These are phyloP conservation scores for Deladenus siricidicola DNA, from an alignment of 2,888 invertebrate species.

Conservation along the genomic window DNA sequence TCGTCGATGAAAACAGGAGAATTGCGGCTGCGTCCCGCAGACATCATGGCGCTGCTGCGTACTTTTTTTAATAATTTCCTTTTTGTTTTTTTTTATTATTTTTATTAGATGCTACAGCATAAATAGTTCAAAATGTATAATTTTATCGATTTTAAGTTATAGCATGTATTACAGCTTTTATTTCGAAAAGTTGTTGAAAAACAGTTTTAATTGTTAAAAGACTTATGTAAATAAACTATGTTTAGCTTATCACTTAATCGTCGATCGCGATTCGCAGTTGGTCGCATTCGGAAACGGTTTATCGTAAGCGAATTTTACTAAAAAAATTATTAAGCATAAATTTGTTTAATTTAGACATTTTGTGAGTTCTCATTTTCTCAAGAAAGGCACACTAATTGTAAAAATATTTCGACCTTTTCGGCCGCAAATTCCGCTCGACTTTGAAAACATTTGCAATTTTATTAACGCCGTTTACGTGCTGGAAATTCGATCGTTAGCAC, in stretches of 20 bases:
- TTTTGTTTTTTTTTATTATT: too few species aligned
- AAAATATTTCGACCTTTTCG: conserved; percentile 45
- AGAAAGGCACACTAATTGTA: conserved; percentile 43
- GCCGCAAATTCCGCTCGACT: conserved; percentile 52
- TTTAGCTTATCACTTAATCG: conserved; percentile 45
- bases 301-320: conserved; percentile 30
- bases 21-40: background rate
- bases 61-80: too few species aligned
- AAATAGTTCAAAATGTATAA: too few species aligned
- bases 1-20: background rate
- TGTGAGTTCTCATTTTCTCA: conserved; percentile 40
- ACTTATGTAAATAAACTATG: conserved; percentile 4
- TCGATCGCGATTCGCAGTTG: conserved; percentile 48
- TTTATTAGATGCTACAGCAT: too few species aligned
- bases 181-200: background rate
- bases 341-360: conserved; percentile 34
- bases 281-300: conserved; percentile 47
- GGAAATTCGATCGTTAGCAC: conserved; percentile 33
- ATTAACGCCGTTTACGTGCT: conserved; percentile 52
- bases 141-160: too few species aligned
- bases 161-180: too few species aligned
- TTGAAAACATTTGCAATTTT: conserved; percentile 50
- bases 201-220: background rate
- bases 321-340: background rate
- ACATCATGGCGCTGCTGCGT: background rate